Percentiles rank a stretch among this genome's conserved stretches.
phyloP scores from a whole-genome alignment of 2,113 vertebrate genomes.

The Rhinoderma darwinii region DNA sequence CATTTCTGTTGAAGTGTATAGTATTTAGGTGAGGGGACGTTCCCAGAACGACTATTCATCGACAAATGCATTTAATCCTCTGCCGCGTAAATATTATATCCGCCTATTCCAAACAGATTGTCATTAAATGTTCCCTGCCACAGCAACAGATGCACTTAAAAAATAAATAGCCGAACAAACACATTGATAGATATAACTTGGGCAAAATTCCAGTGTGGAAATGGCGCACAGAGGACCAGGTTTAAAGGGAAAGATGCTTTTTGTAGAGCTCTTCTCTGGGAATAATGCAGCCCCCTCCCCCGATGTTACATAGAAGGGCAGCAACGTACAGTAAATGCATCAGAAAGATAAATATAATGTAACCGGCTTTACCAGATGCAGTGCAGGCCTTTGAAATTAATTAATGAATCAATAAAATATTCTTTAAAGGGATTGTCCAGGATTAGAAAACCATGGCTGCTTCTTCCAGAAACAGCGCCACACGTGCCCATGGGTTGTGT shows the following conservation, averaged over 20 bases:
- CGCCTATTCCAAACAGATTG: constrained; percentile 49
- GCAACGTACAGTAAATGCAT: background rate
- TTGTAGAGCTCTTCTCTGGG: background rate
- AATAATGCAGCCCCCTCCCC: background rate
- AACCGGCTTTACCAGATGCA: too few species aligned
- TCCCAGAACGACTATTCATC: constrained; percentile 7
- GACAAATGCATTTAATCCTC: constrained; percentile 14
- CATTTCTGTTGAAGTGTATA: background rate
- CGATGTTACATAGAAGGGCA: background rate
- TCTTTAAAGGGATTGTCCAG: too few species aligned
- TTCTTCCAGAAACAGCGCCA: too few species aligned
- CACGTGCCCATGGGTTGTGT: too few species aligned
- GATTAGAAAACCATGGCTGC: too few species aligned
- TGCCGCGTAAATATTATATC: constrained; percentile 52
- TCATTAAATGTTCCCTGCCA: constrained; percentile 41
- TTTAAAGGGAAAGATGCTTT: background rate
- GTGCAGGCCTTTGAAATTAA: too few species aligned
- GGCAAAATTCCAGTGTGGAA: background rate
- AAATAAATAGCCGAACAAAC: constrained; percentile 42
- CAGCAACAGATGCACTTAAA: constrained; percentile 49
- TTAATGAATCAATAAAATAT: too few species aligned
- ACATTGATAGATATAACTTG: background rate
- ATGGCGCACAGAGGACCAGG: background rate
- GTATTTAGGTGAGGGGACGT: background rate
- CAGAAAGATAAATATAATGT: background rate